Evolutionary conservation across 1,140 invertebrate genomes (phyloP).

Genomic region (Aphis craccivora): DNA sequence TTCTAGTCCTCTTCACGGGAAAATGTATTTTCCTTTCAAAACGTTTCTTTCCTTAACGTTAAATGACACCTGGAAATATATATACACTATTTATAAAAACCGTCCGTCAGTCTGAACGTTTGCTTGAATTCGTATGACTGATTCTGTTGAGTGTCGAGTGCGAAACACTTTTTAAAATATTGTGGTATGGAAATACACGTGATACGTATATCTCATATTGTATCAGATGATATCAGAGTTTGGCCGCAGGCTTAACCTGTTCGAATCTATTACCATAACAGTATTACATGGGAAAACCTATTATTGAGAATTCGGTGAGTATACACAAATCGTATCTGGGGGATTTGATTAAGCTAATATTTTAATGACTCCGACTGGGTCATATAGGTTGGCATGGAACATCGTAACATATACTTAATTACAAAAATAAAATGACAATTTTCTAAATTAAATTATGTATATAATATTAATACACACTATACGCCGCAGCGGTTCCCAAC

Average conservation of each 20-base stretch:
- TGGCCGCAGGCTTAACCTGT: neutral
- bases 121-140: neutral
- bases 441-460: too few relatives aligned
- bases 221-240: neutral
- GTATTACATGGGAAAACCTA: neutral
- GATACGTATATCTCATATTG: too few relatives aligned
- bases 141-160: neutral
- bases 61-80: neutral
- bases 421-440: too few relatives aligned
- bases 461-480: too few relatives aligned
- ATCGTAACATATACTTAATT: too few relatives aligned
- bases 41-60: too few relatives aligned
- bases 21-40: too few relatives aligned
- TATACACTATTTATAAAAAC: neutral
- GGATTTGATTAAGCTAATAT: neutral
- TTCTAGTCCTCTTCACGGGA: too few relatives aligned
- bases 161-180: neutral
- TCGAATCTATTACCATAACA: neutral
- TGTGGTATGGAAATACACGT: neutral
- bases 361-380: neutral
- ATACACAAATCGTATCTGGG: neutral
- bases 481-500: too few relatives aligned
- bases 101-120: neutral
- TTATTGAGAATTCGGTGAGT: neutral
- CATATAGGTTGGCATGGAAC: too few relatives aligned